Conservation (phyloP, 2,888 invertebrate species). For the Crematogaster levior region DNA sequence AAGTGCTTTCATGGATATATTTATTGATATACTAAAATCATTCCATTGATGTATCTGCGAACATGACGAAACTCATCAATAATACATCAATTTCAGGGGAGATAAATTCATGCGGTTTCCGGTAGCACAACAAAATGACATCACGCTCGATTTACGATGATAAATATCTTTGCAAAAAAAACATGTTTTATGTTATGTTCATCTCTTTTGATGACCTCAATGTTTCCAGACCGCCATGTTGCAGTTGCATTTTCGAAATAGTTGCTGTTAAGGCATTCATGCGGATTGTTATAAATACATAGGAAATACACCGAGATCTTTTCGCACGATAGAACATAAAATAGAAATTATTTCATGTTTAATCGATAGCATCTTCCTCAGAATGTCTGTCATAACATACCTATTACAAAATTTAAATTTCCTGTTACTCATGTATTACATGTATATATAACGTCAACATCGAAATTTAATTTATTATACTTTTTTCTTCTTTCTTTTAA, state of each 20-base stretch:
- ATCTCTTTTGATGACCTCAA: slow-evolving; percentile 15
- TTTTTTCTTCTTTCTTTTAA: background rate
- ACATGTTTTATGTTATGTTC: slow-evolving; percentile 28
- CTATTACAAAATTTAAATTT: slow-evolving; percentile 3
- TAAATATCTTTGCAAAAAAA: slow-evolving; percentile 3
- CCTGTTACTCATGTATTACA: slow-evolving; percentile 3
- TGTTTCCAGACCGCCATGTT: slow-evolving; percentile 38
- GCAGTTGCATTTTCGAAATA: slow-evolving; percentile 37
- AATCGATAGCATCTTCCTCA: background rate
- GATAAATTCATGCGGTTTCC: slow-evolving; percentile 22
- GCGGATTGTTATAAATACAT: background rate
- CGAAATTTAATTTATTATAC: background rate
- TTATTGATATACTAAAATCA: background rate
- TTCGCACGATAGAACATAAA: background rate
- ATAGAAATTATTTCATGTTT: slow-evolving; percentile 8
- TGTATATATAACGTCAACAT: background rate
- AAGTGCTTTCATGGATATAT: background rate
- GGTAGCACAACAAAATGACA: background rate
- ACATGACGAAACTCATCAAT: slow-evolving; percentile 33
- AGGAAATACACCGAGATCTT: background rate
- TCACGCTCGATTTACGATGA: background rate
- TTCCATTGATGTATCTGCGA: slow-evolving; percentile 1
- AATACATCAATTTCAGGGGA: slow-evolving; percentile 17
- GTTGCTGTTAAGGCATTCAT: slow-evolving; percentile 26
- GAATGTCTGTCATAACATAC: background rate